Conservation (phyloP, 2,797 vertebrate species). For the Acanthornis magna region DNA sequence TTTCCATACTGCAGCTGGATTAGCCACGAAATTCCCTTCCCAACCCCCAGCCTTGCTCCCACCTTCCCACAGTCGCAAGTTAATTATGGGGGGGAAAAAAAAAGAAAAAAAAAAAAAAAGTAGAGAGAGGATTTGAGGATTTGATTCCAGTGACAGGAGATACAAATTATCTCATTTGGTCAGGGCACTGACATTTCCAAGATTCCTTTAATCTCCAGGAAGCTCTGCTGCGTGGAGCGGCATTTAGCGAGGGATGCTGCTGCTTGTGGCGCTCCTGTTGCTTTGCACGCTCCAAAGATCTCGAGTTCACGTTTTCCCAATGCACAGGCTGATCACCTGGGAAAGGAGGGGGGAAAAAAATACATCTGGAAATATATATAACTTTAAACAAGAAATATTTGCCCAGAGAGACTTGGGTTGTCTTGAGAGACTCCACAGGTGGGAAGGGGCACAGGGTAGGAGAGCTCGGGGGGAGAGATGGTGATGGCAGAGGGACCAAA, state of each 20-base stretch:
- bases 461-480: neutral
- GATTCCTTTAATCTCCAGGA: constrained; percentile 42
- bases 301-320: neutral
- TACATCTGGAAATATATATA: neutral
- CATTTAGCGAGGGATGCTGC: neutral
- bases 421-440: neutral
- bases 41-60: neutral
- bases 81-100: constrained; percentile 11
- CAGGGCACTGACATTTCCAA: constrained; percentile 66
- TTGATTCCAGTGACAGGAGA: constrained; percentile 51
- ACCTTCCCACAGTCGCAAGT: constrained; percentile 26
- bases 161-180: constrained; percentile 65
- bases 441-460: neutral
- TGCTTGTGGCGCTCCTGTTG: neutral
- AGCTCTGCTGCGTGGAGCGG: neutral
- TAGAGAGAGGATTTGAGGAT: constrained; percentile 7
- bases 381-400: neutral
- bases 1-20: constrained; percentile 64
- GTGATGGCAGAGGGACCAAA: neutral
- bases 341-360: neutral
- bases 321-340: neutral
- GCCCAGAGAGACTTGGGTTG: neutral
- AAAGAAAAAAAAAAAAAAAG: neutral
- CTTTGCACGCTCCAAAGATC: neutral
- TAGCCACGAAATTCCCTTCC: constrained; percentile 45